These are phyloP conservation scores for Tetramorium simillimum DNA, from an alignment of 1,140 invertebrate species.

Conservation along the genomic window DNA sequence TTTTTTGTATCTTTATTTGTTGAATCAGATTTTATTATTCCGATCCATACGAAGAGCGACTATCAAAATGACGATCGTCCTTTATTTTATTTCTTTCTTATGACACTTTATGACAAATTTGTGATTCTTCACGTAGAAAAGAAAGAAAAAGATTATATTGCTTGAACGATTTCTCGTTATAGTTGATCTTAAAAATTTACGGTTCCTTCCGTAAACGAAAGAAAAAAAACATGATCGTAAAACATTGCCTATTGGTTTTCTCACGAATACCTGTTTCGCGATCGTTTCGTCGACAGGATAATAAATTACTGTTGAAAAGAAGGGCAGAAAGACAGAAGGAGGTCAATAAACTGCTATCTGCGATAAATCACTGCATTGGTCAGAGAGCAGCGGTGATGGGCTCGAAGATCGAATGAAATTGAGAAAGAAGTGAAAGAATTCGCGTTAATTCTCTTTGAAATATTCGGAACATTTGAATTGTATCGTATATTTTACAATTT, in stretches of 20 bases:
- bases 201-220: neutral
- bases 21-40: neutral
- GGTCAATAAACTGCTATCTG: conserved; percentile 52
- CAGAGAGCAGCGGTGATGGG: conserved; percentile 11
- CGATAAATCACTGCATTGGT: conserved; percentile 58
- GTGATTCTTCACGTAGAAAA: neutral
- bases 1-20: neutral
- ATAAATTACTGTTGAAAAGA: conserved; percentile 65
- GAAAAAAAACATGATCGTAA: neutral
- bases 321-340: conserved; percentile 34
- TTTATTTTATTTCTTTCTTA: neutral
- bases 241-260: neutral
- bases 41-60: neutral
- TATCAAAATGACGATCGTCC: neutral
- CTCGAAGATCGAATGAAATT: neutral
- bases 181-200: neutral
- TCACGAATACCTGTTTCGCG: neutral
- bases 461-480: neutral
- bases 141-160: neutral
- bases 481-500: neutral
- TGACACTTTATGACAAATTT: neutral
- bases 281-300: conserved; percentile 49
- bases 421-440: neutral
- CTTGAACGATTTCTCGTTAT: neutral
- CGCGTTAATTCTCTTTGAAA: neutral